Conservation (phyloP, 2,888 invertebrate genomes). For the Nasonia oneida region DNA sequence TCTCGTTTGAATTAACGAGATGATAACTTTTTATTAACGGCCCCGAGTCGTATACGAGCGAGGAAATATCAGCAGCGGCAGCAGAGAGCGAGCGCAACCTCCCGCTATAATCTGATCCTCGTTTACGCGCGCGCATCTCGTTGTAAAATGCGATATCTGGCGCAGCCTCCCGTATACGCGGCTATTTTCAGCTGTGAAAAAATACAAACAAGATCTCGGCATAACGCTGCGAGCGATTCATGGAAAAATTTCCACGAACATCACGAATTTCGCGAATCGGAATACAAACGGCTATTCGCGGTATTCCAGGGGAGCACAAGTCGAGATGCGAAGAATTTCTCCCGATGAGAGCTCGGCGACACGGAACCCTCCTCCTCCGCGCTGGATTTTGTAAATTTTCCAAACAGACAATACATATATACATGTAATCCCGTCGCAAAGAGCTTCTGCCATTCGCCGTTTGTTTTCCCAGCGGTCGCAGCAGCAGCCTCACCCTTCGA, state of each 20-base stretch:
- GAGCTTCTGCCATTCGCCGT: not conserved
- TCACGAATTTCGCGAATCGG: too few species aligned
- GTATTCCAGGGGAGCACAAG: not conserved
- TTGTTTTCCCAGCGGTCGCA: not conserved
- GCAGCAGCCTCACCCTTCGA: not conserved
- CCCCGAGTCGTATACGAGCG: constrained; percentile 4
- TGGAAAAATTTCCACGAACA: not conserved
- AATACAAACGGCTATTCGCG: not conserved
- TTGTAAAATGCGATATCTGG: too few species aligned
- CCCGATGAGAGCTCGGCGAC: not conserved
- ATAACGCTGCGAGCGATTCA: not conserved
- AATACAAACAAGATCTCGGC: not conserved
- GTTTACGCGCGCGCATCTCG: not conserved
- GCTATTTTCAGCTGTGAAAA: not conserved
- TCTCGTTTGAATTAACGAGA: constrained; percentile 48
- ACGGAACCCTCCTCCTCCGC: too few species aligned
- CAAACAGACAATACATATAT: constrained; percentile 45
- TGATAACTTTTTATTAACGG: constrained; percentile 48
- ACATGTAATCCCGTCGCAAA: constrained; percentile 43
- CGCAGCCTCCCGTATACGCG: too few species aligned
- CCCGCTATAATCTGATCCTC: not conserved
- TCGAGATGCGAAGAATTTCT: not conserved
- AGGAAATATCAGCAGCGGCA: not conserved
- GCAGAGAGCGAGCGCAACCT: too few species aligned
- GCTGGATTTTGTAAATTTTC: constrained; percentile 37